These are phyloP conservation scores for Ophiothrix spiculata DNA, from an alignment of 35 echinoderm and acorn worm species.

Conservation along the genomic window DNA sequence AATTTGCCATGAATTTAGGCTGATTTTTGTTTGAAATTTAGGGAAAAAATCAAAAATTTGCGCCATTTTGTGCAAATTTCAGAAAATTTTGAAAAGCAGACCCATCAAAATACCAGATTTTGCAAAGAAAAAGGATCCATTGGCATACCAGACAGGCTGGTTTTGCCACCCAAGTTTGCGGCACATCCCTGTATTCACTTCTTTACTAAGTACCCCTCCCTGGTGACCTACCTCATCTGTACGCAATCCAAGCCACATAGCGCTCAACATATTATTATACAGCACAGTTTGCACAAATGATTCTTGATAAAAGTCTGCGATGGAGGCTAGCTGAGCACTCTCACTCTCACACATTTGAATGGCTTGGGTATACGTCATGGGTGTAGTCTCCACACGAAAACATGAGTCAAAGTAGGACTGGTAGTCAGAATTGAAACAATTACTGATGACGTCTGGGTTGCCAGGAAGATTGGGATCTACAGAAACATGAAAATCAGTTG, in stretches of 20 bases:
- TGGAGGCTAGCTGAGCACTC: background rate
- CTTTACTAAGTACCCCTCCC: background rate
- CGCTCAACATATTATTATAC: background rate
- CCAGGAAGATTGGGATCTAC: background rate
- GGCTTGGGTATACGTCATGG: background rate
- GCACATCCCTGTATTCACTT: too few relatives aligned
- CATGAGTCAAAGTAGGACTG: background rate
- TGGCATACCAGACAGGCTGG: too few relatives aligned
- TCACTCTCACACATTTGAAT: background rate
- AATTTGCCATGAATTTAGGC: too few relatives aligned
- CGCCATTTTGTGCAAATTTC: too few relatives aligned
- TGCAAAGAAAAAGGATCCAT: too few relatives aligned
- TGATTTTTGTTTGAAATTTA: too few relatives aligned
- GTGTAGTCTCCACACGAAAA: background rate
- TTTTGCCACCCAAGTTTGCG: too few relatives aligned
- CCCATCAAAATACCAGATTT: too few relatives aligned
- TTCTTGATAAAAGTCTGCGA: background rate
- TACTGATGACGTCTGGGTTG: background rate
- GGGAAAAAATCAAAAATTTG: too few relatives aligned
- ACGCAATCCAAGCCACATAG: background rate
- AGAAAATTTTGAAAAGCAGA: too few relatives aligned
- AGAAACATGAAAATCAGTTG: too few relatives aligned
- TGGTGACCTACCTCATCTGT: background rate
- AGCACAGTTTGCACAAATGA: background rate
- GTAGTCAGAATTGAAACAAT: background rate